phyloP scores from a whole-genome alignment of 2,888 invertebrate species.

The Arge pagana region DNA sequence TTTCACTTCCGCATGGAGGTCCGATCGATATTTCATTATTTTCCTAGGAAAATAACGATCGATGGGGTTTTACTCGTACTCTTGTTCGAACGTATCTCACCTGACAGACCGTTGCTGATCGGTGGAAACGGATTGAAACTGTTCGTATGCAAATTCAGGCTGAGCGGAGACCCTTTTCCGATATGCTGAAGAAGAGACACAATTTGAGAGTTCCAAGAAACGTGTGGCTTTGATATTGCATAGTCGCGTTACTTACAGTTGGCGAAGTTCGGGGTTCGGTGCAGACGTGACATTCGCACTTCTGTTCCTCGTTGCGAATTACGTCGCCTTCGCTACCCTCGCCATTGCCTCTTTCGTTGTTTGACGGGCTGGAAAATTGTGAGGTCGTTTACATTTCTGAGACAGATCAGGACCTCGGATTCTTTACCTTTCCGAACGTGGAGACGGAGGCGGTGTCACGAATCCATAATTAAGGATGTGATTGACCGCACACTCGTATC shows the following conservation, averaged over 20 bases:
- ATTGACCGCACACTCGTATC: constrained; percentile 31
- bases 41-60: no score
- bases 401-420: no score
- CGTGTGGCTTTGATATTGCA: no score
- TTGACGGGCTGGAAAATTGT: constrained; percentile 10
- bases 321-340: constrained; percentile 29
- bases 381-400: neutral
- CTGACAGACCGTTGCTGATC: constrained; percentile 31
- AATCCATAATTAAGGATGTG: constrained; percentile 16
- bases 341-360: constrained; percentile 26
- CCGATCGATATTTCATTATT: no score
- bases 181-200: constrained; percentile 13
- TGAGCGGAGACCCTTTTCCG: constrained; percentile 13
- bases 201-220: neutral
- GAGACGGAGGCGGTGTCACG: constrained; percentile 14
- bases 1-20: no score
- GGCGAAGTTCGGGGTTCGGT: constrained; percentile 22
- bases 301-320: constrained; percentile 29
- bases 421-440: constrained; percentile 11
- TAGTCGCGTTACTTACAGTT: constrained; percentile 7
- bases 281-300: constrained; percentile 34
- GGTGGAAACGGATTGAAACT: constrained; percentile 29
- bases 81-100: no score
- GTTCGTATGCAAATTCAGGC: constrained; percentile 17
- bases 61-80: no score